Conservation (phyloP, 2,888 invertebrate genomes). For the Caenorhabditis japonica region DNA sequence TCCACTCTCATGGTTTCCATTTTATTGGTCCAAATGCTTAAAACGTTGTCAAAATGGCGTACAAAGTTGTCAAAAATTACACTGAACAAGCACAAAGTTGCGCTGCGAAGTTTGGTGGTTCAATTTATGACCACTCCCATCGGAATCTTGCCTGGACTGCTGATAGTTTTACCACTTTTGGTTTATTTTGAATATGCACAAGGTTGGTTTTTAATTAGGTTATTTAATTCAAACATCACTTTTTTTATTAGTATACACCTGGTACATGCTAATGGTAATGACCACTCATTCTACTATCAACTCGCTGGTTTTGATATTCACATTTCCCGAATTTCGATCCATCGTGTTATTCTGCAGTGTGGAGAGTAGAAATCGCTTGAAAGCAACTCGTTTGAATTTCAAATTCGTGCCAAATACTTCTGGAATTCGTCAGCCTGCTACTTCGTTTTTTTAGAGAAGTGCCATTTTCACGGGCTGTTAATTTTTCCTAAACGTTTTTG, state of each 20-base stretch:
- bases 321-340: slow-evolving; percentile 25
- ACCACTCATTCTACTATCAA: slow-evolving; percentile 30
- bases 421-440: too few species aligned
- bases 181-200: slow-evolving; percentile 10
- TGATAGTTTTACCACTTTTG: background rate
- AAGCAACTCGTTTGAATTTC: too few species aligned
- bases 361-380: too few species aligned
- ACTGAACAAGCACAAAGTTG: too few species aligned
- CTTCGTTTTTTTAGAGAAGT: too few species aligned
- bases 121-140: slow-evolving; percentile 25
- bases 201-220: background rate
- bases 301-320: slow-evolving; percentile 22
- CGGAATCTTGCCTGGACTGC: background rate
- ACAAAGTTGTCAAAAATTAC: too few species aligned
- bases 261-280: slow-evolving; percentile 6
- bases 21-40: too few species aligned
- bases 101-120: background rate
- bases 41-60: too few species aligned
- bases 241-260: slow-evolving; percentile 31
- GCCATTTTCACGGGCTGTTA: too few species aligned
- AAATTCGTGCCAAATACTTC: too few species aligned
- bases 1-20: too few species aligned
- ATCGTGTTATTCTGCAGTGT: slow-evolving; percentile 8
- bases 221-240: background rate
- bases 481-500: too few species aligned